phyloP scores from a whole-genome alignment of 2,113 vertebrate species.

The Trichechus manatus region DNA sequence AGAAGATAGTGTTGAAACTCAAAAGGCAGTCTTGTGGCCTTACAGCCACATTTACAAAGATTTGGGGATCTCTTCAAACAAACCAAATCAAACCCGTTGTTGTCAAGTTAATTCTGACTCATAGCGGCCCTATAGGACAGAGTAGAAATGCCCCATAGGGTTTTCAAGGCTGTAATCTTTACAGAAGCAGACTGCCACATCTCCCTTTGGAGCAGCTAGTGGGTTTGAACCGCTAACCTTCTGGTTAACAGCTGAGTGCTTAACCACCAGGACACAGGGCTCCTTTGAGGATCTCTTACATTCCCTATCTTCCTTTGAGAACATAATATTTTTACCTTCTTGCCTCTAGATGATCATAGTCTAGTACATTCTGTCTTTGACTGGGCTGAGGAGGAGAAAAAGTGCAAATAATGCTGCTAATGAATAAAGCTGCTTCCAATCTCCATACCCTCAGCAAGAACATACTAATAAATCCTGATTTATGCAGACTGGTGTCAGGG shows the following conservation, averaged over 20 bases:
- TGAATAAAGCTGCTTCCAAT: conserved; percentile 70
- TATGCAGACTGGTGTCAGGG: conserved; percentile 78
- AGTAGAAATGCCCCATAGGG: neutral
- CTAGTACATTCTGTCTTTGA: conserved; percentile 74
- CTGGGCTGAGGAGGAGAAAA: conserved; percentile 57
- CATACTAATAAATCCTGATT: conserved; percentile 77
- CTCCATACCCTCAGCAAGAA: neutral
- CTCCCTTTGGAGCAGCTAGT: neutral
- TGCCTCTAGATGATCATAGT: neutral
- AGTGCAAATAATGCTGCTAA: conserved; percentile 74
- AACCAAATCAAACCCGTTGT: neutral
- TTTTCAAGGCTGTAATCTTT: neutral
- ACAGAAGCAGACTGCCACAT: neutral
- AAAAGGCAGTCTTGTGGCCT: neutral
- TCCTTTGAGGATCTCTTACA: neutral
- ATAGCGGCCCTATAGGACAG: neutral
- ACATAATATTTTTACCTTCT: neutral
- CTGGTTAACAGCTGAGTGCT: neutral
- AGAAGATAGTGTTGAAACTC: neutral
- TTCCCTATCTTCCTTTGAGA: conserved; percentile 14
- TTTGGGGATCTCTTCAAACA: neutral
- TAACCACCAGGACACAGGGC: neutral
- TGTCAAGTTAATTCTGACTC: neutral
- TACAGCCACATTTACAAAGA: too few species aligned
- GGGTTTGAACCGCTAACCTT: neutral